Conservation (phyloP, 2,113 vertebrate genomes). For the Centropus unirufus region DNA sequence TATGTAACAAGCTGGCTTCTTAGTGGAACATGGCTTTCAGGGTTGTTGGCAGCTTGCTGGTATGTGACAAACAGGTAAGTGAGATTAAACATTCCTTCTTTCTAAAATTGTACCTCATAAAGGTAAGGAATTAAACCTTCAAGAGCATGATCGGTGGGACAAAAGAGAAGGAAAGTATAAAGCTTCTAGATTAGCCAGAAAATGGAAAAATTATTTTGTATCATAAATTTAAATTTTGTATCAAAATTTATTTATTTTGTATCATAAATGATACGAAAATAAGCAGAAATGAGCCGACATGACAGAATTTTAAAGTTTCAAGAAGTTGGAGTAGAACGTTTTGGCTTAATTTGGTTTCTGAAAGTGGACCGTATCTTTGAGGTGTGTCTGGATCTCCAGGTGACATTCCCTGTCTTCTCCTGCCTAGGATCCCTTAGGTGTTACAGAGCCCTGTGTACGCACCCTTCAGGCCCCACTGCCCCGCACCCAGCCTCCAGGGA, state of each 20-base stretch:
- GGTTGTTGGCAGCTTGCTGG: conserved; percentile 88
- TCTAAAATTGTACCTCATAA: conserved; percentile 10
- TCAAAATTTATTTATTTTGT: too few species aligned
- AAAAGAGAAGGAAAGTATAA: neutral
- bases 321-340: neutral
- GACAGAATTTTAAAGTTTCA: neutral
- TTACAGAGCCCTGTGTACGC: neutral
- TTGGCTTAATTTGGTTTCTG: neutral
- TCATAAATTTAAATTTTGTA: too few species aligned
- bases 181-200: neutral
- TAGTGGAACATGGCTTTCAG: conserved; percentile 93
- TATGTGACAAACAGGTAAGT: conserved; percentile 94
- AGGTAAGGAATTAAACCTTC: conserved; percentile 21
- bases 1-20: conserved; percentile 95
- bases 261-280: neutral
- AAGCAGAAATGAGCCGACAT: neutral
- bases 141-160: neutral
- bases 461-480: neutral
- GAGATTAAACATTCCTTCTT: neutral
- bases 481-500: neutral
- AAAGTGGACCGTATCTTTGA: neutral
- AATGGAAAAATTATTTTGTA: neutral
- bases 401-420: neutral
- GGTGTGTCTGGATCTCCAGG: neutral
- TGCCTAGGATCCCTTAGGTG: neutral